Base-by-base conservation (phyloP, 2,113 vertebrate genomes). In the Ascaphus truei region DNA sequence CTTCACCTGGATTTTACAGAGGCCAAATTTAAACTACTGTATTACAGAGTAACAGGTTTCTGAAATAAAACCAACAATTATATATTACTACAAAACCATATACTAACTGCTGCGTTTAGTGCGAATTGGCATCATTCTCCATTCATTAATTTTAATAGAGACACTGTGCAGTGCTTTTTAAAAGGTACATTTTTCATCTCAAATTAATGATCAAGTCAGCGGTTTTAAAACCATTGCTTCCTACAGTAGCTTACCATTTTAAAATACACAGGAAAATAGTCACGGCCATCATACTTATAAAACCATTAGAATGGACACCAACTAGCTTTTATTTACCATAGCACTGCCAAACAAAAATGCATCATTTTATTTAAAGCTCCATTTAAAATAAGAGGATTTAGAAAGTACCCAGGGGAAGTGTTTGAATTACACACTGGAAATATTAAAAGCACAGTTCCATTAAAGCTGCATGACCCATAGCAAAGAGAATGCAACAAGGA, bases 341-440 rank as follows among this genome's bases (percentile, higher is more conserved):
- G 37, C 37, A 41, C 37, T 41, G 8, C 4, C 7, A 41, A 7
- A 41, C 10, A 41, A 31, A 55, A 33, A 33, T 31, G 52, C 29
- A 52, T 52, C 50, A 26, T 33, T 55, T 55, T 22, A 68, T 76
- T 76, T 71, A 72, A 83, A 80, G 67, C 74, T 84, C 76, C 81
- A 81, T 72, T 81, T 79, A 77, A 78, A 76, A 86, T 83, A 84
- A 88, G 84, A 84, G 81, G 83, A 89, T 88, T 87, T 85, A 69
- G 73, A 71, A 84, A 85, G 73, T 60, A 75, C 55, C 77, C 71
- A 81, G 75, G 77, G 79, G 71, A 68, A 78, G 60, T 16, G 71
- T 83, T 80, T 85, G 80, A 31, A 71, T 81, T 85, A 84, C 69
- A 5, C n/a, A 62, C 63, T 73, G 71, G 77, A 86, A 85, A 81